These are phyloP conservation scores for Spondyliosoma cantharus DNA, from an alignment of 2,797 vertebrate species.

Conservation along the genomic window DNA sequence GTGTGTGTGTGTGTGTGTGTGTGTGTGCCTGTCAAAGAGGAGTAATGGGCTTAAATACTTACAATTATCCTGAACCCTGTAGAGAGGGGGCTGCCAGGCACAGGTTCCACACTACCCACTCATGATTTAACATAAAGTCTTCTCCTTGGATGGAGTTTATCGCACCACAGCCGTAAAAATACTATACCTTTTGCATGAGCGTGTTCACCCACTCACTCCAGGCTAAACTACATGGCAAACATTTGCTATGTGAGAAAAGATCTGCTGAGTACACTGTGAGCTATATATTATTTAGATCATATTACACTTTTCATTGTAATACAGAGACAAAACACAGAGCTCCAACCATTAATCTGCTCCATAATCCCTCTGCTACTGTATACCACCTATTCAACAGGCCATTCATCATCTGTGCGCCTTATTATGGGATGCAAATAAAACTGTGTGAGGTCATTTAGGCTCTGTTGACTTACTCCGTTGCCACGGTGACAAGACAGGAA, in stretches of 20 bases:
- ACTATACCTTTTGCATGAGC: conserved; percentile 9
- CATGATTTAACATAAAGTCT: not conserved
- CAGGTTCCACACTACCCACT: not conserved
- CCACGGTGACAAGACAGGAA: conserved; percentile 72
- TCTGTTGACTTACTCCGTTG: conserved; percentile 75
- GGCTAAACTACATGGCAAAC: conserved; percentile 33
- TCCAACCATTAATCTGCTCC: conserved; percentile 27
- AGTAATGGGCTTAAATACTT: conserved; percentile 25
- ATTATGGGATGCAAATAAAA: conserved; percentile 71
- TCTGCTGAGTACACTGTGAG: not conserved
- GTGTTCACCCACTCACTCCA: conserved; percentile 22
- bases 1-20: not conserved
- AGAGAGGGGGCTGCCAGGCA: conserved; percentile 14
- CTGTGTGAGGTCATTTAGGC: conserved; percentile 61
- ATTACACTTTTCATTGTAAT: conserved; percentile 31
- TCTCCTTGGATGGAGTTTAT: not conserved
- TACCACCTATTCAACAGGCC: conserved; percentile 22
- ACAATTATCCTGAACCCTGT: conserved; percentile 9
- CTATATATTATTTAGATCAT: conserved; percentile 52
- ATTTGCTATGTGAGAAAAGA: not conserved
- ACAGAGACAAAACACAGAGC: conserved; percentile 24
- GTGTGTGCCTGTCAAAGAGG: conserved; percentile 31
- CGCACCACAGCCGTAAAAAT: not conserved
- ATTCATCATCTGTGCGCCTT: conserved; percentile 44
- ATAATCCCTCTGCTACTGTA: conserved; percentile 38